Conservation (phyloP, 2,888 invertebrate genomes). For the Amphipoea oculea region DNA sequence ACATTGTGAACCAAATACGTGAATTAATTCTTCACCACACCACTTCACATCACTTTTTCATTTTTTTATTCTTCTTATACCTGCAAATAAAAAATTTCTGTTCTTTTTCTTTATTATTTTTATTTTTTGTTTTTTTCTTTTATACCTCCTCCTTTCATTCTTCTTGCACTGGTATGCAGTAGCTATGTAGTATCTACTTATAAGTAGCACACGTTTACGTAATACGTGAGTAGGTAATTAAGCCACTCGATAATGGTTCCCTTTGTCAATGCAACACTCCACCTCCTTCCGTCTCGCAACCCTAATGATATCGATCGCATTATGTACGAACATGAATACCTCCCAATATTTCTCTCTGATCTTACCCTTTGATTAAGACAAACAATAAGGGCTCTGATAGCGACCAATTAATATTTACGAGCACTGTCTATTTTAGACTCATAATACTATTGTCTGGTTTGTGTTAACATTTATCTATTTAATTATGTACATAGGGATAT, state of each 20-base stretch:
- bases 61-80: neutral
- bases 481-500: slow-evolving; percentile 30
- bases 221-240: slow-evolving; percentile 31
- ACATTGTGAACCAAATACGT: neutral
- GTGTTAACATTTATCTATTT: slow-evolving; percentile 49
- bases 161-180: neutral
- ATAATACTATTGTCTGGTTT: slow-evolving; percentile 45
- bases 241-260: slow-evolving; percentile 69
- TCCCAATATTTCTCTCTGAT: slow-evolving; percentile 74
- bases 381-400: slow-evolving; percentile 56
- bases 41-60: neutral
- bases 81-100: neutral
- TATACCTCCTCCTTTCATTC: neutral
- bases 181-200: neutral
- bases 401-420: slow-evolving; percentile 57
- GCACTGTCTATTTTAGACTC: slow-evolving; percentile 37
- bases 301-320: slow-evolving; percentile 83
- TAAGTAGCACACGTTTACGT: slow-evolving; percentile 1
- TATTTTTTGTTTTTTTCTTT: neutral
- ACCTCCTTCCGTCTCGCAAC: slow-evolving; percentile 77
- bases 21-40: neutral
- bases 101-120: neutral
- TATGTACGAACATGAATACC: slow-evolving; percentile 70
- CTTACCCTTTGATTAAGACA: slow-evolving; percentile 60
- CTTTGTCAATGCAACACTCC: slow-evolving; percentile 77